Conservation (phyloP, 2,888 invertebrate species). For the Folsomia manolachei region DNA sequence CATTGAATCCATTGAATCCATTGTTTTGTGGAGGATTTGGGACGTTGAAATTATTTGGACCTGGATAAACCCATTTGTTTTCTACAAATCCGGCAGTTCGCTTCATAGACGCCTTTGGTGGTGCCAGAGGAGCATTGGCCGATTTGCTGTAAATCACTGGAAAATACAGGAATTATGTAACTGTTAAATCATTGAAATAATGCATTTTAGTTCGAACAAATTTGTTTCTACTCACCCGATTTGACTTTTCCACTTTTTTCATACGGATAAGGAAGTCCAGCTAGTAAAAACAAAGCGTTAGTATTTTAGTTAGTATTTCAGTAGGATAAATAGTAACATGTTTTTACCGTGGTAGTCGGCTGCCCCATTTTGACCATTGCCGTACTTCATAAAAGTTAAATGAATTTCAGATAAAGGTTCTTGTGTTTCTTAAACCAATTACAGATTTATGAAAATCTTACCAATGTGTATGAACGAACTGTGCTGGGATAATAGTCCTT, state of each 20-base stretch:
- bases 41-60: not conserved
- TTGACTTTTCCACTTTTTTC: not conserved
- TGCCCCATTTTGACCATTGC: slow-evolving; percentile 32
- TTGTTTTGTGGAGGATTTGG: not conserved
- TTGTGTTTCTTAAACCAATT: not conserved
- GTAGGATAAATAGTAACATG: slow-evolving; percentile 14
- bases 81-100: not conserved
- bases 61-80: not conserved
- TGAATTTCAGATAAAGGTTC: not conserved
- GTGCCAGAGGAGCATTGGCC: not conserved
- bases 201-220: too few relatives aligned
- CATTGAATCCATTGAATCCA: not conserved
- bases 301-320: too few relatives aligned
- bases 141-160: not conserved
- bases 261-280: not conserved
- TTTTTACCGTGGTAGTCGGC: slow-evolving; percentile 31
- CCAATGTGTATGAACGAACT: slow-evolving; percentile 30
- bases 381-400: slow-evolving; percentile 23
- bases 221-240: slow-evolving; percentile 1
- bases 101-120: not conserved
- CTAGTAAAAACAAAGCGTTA: too few relatives aligned
- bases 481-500: slow-evolving; percentile 29
- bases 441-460: slow-evolving; percentile 18
- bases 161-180: not conserved
- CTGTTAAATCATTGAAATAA: not conserved